Base-by-base conservation (phyloP, 2,888 invertebrate species). In the Lypha dubia region DNA sequence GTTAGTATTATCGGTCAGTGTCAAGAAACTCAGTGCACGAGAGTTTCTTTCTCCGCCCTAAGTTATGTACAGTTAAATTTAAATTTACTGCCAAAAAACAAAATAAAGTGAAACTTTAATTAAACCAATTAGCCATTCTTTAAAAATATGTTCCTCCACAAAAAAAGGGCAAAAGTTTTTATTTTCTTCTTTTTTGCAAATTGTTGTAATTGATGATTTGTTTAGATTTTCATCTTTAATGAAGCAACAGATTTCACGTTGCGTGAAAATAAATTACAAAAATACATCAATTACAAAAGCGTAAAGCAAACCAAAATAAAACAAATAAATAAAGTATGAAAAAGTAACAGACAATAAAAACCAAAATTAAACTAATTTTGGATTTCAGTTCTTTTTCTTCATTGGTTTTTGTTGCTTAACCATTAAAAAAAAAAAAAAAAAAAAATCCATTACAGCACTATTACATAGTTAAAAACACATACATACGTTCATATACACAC, bases 151-250 rank as follows among this genome's bases (percentile, higher is more conserved):
- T 44, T 13, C 9, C 20, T 38, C 13, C 20, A 1, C 56, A 70
- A 8, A 32, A 44, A 51, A 63, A 65, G 65, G 49, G 17, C 75
- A 22, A 35, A 35, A n/a, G n/a, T n/a, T n/a, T n/a, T n/a, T n/a
- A n/a, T n/a, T n/a, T n/a, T n/a, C n/a, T n/a, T 74, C 75, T 46
- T 74, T 79, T 46, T 79, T 79, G 24, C 73, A 82, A 83, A 85
- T 85, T 82, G 53, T 63, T 79, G 75, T 84, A 85, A 86, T 87
- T 86, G 73, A 85, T 87, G 87, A 85, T 80, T 83, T 79, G 84
- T 76, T 83, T 79, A 51, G 83, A 75, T 77, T 81, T 84, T 75
- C 62, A 75, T 75, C 79, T 81, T 51, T 24, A 81, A 81, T 73
- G 73, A 68, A 71, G 75, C 84, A 84, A 84, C 80, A 84, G 83